Evolutionary conservation across 1,140 invertebrate genomes (phyloP), one percentile per base, ranked within the genome.

Genomic region (Ceratina calcarata): DNA sequence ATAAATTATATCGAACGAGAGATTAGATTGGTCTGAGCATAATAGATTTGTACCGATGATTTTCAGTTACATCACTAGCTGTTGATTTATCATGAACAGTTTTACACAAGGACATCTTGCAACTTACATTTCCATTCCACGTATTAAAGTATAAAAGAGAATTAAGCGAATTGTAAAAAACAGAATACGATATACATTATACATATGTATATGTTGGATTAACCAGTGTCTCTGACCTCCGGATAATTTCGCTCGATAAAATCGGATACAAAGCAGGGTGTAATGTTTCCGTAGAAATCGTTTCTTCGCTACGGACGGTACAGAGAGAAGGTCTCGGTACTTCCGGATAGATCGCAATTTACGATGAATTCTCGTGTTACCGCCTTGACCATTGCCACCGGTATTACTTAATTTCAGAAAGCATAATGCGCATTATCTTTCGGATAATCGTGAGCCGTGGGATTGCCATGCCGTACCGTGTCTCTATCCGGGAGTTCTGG

Each of bases 341-440:
- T 69, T 77, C 74, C 74, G 65, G 45, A 77, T 77, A 68, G 18
- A 68, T 76, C 74, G 37, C 58, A 66, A 57, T 78, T 65, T 49
- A 64, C 76, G 75, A 64, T 20, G 16, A n/a, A 49, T 68, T 68
- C 74, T 76, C 64, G 73, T 27, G 18, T 76, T 76, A 68, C 73
- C 32, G 53, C 8, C 37, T 61, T 16, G 55, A 27, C 32, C 32
- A 67, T 15, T 15, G 64, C 73, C 73, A 66, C 73, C 51, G 61
- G 10, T 64, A 78, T 78, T 57, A 57, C 61, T 27, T 22, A 71
- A 64, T 71, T 71, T 4, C 16, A 64, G 49, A 32, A 1, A 24
- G 24, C 15, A 70, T 55, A 62, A 15, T 20, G 18, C 2, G 22
- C 55, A 15, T 53, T 49, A 68, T 76, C 55, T 67, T 27, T 24